Base-by-base conservation (phyloP, 2,797 vertebrate species). In the Sphenopsis melanotis region DNA sequence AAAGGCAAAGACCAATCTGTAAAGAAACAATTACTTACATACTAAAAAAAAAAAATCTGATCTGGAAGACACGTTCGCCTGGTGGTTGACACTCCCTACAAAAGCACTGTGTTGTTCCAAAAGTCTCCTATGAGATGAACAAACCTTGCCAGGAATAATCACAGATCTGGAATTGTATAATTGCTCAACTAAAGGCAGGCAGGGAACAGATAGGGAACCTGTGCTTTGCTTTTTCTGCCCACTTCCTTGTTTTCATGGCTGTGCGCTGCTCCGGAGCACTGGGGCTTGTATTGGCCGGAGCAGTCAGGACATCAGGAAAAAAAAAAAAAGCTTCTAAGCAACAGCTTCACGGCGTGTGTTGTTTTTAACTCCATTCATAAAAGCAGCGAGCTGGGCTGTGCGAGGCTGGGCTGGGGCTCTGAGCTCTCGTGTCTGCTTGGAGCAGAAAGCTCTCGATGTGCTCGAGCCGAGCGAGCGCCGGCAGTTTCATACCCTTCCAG, bases 361-460 rank as follows among this genome's bases (percentile, higher is more conserved):
- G 90, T 82, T 96, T 94, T 81, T 5, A 70, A 65, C 29, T 94
- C 90, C 94, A 96, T 96, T 96, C 95, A 96, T 94, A 96, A 95
- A 95, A 93, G 88, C 86, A 60, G 85, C 15, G 77, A 63, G 56
- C 63, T 1, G 53, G 29, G 74, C 87, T 37, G 60, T n/a, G 64
- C 0, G 3, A 44, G 83, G 61, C 72, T 41, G 4, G 82, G 82
- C 65, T 0, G 2, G 24, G 50, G 32, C 8, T 4, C 68, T 42
- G 15, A 27, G 89, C 21, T 1, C 78, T 72, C 50, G 7, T 29
- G 56, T 53, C 84, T 68, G 53, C 3, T 19, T 59, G 29, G 22
- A 63, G 63, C 49, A 63, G 75, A 91, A 77, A 85, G 71, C 87
- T 87, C 79, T 83, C 15, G 41, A 89, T 7, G 61, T 39, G 49